Base-by-base conservation (phyloP, 2,888 invertebrate species). In the Plagiodera versicolora region DNA sequence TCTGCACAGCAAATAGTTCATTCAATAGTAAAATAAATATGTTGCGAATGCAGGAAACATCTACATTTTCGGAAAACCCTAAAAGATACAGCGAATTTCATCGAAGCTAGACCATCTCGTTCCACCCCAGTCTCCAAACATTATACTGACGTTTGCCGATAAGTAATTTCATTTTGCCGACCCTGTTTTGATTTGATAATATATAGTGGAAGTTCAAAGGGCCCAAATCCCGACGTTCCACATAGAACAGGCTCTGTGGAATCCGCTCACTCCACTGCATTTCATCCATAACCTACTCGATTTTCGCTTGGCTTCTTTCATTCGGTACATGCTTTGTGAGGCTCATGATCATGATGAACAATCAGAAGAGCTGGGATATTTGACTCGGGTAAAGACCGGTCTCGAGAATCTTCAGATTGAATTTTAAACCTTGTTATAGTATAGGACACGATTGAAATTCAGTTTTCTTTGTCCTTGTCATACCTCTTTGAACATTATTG, bases 121-220 rank as follows among this genome's bases (percentile, higher is more conserved):
- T 20, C 16, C 19, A 53, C 44, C 28, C 24, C 24, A 24, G 44
- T 24, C 16, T 19, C 14, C n/a, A 44, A 24, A 39, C 44, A 44
- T 24, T 45, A 39, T 39, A 16, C 53, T 53, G 53, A 44, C 58
- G 46, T 50, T 58, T 48, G 54, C 60, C 58, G 60, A 58, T 65
- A 61, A 61, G 61, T 63, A 63, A 66, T 65, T 68, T 66, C 68
- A 66, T 66, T 66, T 64, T 58, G 56, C 54, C 63, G 61, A 66
- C 60, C 55, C 65, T 67, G 67, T 70, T 69, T 69, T 69, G 68
- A 69, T 70, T 70, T 44, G 44, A 53, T 67, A 70, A 69, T 69
- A 69, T 69, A 65, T 56, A 61, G 56, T 52, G 28, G 56, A 64
- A 61, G 66, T 64, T 68, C 66, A 66, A 67, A 67, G 67, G 66